These are phyloP conservation scores for Chloropsis cyanopogon DNA, from an alignment of 2,113 vertebrate genomes.

Conservation along the genomic window DNA sequence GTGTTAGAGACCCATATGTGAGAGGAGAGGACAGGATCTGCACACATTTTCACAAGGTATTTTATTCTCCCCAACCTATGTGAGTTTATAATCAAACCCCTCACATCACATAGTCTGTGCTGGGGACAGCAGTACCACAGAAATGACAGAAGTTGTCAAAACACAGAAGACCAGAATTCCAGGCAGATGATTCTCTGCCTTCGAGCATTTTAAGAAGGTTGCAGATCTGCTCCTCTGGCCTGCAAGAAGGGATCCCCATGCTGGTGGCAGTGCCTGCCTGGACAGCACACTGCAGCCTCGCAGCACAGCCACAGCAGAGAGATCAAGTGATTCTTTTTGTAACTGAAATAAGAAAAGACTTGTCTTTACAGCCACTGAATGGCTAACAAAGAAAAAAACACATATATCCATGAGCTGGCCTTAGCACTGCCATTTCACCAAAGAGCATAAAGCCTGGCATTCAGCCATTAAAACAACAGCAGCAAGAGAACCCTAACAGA, in stretches of 20 bases:
- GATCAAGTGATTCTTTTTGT: too few species aligned
- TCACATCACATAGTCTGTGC: neutral
- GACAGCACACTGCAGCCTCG: neutral
- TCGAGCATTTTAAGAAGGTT: neutral
- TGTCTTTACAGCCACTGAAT: neutral
- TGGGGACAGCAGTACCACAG: neutral
- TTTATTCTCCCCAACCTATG: neutral
- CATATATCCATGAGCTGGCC: neutral
- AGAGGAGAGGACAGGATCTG: neutral
- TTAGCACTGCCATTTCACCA: neutral
- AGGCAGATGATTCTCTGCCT: neutral
- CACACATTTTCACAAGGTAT: neutral
- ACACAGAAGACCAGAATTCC: neutral
- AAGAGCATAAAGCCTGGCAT: neutral
- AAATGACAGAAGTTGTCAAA: neutral
- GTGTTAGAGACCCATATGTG: neutral
- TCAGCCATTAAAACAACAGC: neutral
- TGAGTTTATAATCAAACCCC: neutral
- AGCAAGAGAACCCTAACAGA: neutral
- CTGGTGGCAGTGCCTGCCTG: neutral
- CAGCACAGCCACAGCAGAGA: neutral
- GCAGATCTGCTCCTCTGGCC: neutral
- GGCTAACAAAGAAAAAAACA: neutral
- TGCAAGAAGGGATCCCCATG: neutral
- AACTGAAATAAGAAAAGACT: neutral